Conservation (phyloP, 2,113 vertebrate genomes). For the Etia nguti region DNA sequence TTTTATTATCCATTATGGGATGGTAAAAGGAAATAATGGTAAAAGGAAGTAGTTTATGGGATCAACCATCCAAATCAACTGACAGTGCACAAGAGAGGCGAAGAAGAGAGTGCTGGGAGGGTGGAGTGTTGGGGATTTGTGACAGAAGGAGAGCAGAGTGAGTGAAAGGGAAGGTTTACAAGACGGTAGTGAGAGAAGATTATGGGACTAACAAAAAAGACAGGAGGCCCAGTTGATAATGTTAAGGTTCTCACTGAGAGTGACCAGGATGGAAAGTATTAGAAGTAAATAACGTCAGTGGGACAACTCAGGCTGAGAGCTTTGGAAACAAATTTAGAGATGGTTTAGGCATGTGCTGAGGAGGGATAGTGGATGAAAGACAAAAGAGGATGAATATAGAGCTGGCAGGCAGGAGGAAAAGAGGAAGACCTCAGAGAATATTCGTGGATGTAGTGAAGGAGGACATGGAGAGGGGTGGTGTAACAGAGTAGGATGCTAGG, state of each 20-base stretch:
- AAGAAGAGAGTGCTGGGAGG: neutral
- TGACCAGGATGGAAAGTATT: neutral
- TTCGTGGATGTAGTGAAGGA: too few species aligned
- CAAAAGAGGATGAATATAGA: neutral
- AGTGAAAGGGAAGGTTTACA: neutral
- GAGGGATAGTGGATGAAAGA: rapidly evolving
- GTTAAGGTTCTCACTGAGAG: neutral
- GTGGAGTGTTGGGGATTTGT: neutral
- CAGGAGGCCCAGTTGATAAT: neutral
- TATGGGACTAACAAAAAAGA: neutral
- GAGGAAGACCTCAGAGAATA: neutral
- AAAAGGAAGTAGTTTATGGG: neutral
- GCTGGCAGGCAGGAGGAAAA: neutral
- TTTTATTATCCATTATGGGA: neutral
- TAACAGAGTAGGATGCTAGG: neutral
- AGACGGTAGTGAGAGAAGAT: neutral
- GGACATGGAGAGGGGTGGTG: neutral
- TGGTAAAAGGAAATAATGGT: neutral
- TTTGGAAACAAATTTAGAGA: neutral
- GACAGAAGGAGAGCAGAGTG: neutral
- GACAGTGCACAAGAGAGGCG: rapidly evolving
- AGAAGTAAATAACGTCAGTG: neutral
- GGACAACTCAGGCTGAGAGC: rapidly evolving
- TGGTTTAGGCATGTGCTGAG: neutral
- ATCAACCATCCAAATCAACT: neutral